Base-by-base conservation (phyloP, 2,888 invertebrate species). In the Melinaea menophilus region DNA sequence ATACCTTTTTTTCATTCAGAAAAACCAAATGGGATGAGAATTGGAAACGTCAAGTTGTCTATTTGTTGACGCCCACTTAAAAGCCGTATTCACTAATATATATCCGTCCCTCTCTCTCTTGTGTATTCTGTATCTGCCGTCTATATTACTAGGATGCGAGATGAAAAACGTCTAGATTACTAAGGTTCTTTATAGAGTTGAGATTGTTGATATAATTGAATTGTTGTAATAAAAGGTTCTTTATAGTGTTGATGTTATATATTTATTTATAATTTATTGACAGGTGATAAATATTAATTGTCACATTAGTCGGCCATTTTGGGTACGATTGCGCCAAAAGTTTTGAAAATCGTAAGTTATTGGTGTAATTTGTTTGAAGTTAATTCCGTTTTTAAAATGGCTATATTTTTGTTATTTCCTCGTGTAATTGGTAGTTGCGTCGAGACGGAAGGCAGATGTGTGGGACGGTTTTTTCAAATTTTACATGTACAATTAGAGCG, bases 391-490 rank as follows among this genome's bases (percentile, higher is more conserved):
- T 79, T 82, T 79, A 80, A 84, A 69, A 81, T 79, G 76, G 77
- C 76, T 75, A 73, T 77, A 77, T 80, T 79, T 82, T 82, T 79
- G 80, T 83, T 79, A 77, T 81, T 83, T 82, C 78, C 75, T 73
- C 72, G 74, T 81, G 81, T 88, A 89, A 89, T 88, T 88, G 80
- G 78, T 81, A 81, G 77, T 75, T 73, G 67, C 66, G 71, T 78
- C 67, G 75, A 77, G 84, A 80, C 84, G 79, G 82, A 79, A 78
- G 83, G 87, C 89, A 89, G 89, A 89, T 89, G 89, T 80, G 82
- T 86, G 88, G 78, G 86, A 85, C 81, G 80, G 78, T 81, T 68
- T 72, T 80, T 84, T 78, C 76, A 84, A 83, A 82, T 82, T 82
- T 86, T 79, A 83, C 79, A 77, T 82, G 78, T 74, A 79, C 79